Base-by-base conservation (phyloP, 2,797 vertebrate species). In the Amazona ochrocephala region DNA sequence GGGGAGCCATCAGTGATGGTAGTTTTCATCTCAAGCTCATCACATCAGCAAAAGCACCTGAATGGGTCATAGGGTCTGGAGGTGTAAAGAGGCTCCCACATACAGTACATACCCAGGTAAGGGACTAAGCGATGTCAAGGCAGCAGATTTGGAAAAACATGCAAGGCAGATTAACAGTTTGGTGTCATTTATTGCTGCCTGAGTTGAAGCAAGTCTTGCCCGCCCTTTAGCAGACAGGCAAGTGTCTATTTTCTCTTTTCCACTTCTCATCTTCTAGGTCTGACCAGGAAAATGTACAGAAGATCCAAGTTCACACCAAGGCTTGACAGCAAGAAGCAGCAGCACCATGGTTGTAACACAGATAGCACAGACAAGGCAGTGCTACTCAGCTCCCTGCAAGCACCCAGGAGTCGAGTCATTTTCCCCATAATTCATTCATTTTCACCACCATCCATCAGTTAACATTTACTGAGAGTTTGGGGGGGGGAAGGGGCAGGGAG, bases 401-500 rank as follows among this genome's bases (percentile, higher is more conserved):
- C 39, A 77, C 20, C 37, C 48, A 67, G 12, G 44, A 23, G 24
- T 30, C 3, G 0, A 11, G 22, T 21, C 0, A 1, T 56, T 61
- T 44, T 48, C 39, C 29, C n/a, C 13, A 5, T 15, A 62, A 45
- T 12, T 50, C n/a, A 19, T 60, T 81, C 13, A 29, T 50, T 79
- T 92, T 56, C 51, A 67, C 24, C 48, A 47, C 11, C 16, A 58
- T 11, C 34, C 24, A 37, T 14, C 39, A 67, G 16, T 41, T 50
- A 39, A 64, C 16, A 15, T 39, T 73, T 47, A 71, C 30, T 13
- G 18, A 53, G 15, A 7, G 4, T 0, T 56, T 23, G 32, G 21
- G 10, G 21, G 1, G 3, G 0, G 3, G 4, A 2, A 24, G 48
- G 13, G 48, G 13, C 24, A 3, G 4, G 3, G 2, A 11, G 7